Conservation (phyloP, 2,888 invertebrate genomes). For the Drosophila pegasa region DNA sequence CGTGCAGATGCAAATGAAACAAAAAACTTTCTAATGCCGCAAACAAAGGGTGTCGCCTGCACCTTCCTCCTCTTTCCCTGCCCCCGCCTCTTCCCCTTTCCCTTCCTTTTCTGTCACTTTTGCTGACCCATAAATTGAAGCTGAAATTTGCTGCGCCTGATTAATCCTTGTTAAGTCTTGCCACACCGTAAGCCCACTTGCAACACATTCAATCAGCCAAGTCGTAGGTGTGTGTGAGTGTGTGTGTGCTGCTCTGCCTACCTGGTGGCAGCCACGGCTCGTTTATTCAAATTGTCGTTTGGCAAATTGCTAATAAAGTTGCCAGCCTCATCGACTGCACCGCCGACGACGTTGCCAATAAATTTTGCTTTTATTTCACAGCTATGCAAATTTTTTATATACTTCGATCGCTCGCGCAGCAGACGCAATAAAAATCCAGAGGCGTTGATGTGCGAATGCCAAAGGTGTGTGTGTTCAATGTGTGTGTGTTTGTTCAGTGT, state of each 20-base stretch:
- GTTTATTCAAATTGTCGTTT: conserved; percentile 67
- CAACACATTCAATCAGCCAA: conserved; percentile 39
- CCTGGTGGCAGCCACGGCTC: conserved; percentile 18
- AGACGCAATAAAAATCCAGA: conserved; percentile 21
- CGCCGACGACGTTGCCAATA: conserved; percentile 41
- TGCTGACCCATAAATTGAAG: conserved; percentile 21
- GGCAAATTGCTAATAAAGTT: conserved; percentile 78
- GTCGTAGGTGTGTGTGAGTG: neutral
- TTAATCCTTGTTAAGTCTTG: conserved; percentile 45
- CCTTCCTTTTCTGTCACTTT: neutral
- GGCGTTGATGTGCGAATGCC: conserved; percentile 55
- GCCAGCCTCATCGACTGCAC: conserved; percentile 30
- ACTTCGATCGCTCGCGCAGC: conserved; percentile 32
- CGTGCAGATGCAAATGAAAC: conserved; percentile 39
- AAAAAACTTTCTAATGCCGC: conserved; percentile 51
- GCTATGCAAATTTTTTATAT: conserved; percentile 53
- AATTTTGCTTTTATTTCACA: conserved; percentile 68
- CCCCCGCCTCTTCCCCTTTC: too few species aligned
- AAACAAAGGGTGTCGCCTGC: conserved; percentile 4
- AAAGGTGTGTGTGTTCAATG: conserved; percentile 35
- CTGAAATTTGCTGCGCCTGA: conserved; percentile 24
- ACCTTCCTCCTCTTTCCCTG: neutral
- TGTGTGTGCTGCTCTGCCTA: neutral
- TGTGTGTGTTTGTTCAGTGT: neutral
- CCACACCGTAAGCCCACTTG: conserved; percentile 34